These are phyloP conservation scores for Tringa solitaria DNA, from an alignment of 2,113 vertebrate species.

Conservation along the genomic window DNA sequence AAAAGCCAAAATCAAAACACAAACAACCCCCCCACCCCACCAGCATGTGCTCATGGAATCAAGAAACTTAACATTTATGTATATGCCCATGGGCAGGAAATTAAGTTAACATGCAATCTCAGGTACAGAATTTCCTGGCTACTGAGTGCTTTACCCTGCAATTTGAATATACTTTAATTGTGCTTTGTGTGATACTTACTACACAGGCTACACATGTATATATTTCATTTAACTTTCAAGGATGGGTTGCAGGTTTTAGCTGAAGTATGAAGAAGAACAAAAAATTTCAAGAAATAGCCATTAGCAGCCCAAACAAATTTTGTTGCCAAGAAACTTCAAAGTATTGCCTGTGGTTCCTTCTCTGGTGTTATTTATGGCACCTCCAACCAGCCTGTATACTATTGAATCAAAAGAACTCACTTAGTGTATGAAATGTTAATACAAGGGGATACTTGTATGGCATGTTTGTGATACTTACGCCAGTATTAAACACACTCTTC, in stretches of 20 bases:
- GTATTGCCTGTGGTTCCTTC: not conserved
- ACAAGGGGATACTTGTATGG: not conserved
- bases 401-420: not conserved
- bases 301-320: not conserved
- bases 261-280: not conserved
- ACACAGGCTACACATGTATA: not conserved
- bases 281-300: not conserved
- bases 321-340: slow-evolving; percentile 17
- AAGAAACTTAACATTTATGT: not conserved
- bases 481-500: not conserved
- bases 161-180: not conserved
- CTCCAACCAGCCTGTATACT: not conserved
- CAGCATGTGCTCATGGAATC: not conserved
- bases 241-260: not conserved
- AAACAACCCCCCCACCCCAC: not conserved
- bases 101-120: not conserved
- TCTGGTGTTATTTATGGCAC: slow-evolving; percentile 3
- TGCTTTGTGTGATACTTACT: not conserved
- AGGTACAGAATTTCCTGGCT: not conserved
- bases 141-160: not conserved
- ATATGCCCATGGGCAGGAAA: not conserved
- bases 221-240: not conserved
- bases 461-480: not conserved
- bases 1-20: not conserved
- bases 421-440: not conserved